A percentile compares a stretch with the other conserved stretches of the same genome.
Evolutionary conservation across 1,140 invertebrate species (phyloP).

Genomic region (Berghia stephanieae): DNA sequence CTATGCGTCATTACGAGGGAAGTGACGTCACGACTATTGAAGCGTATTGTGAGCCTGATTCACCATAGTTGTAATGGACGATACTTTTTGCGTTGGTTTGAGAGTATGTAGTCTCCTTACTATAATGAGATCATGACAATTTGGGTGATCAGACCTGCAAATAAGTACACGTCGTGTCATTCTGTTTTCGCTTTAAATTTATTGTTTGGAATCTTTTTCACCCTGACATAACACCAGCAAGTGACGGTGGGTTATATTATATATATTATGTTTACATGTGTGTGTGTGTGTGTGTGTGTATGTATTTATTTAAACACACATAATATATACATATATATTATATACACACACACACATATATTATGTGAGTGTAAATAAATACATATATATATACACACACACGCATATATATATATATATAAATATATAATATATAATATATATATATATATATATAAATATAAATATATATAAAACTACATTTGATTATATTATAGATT

Average conservation of each 20-base stretch:
- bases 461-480: not conserved
- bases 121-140: too few species aligned
- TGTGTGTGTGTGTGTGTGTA: not conserved
- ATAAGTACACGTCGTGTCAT: not conserved
- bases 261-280: not conserved
- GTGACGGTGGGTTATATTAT: not conserved
- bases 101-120: too few species aligned
- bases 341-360: not conserved
- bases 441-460: too few species aligned
- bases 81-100: too few species aligned
- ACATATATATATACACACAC: conserved; percentile 4
- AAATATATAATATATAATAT: too few species aligned
- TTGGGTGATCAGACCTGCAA: too few species aligned
- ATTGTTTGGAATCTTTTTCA: not conserved
- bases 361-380: not conserved
- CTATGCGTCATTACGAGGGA: too few species aligned
- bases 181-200: not conserved
- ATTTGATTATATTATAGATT: not conserved
- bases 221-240: not conserved
- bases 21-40: too few species aligned
- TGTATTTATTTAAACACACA: not conserved
- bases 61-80: too few species aligned
- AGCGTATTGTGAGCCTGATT: too few species aligned
- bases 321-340: not conserved
- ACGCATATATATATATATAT: not conserved